phyloP scores from a whole-genome alignment of 2,888 invertebrate species.

The Hedya salicella region DNA sequence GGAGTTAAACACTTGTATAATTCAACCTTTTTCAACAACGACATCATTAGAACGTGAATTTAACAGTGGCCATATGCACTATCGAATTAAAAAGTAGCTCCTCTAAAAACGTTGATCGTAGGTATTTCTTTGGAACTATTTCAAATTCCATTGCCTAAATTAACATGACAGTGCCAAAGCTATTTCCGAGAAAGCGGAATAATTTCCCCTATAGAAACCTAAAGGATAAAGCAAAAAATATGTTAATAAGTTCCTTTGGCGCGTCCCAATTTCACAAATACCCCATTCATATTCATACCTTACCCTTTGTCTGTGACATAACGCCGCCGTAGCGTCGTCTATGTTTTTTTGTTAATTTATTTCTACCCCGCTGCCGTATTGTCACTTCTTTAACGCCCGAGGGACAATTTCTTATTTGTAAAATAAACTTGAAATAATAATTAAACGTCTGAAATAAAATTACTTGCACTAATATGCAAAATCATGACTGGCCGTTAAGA shows the following conservation, averaged over 20 bases:
- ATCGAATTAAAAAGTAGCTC: too few species aligned
- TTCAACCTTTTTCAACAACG: too few species aligned
- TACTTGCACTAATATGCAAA: too few species aligned
- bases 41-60: too few species aligned
- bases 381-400: slow-evolving; percentile 14
- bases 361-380: slow-evolving; percentile 47
- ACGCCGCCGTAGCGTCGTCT: slow-evolving; percentile 44
- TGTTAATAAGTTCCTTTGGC: slow-evolving; percentile 53
- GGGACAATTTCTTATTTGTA: slow-evolving; percentile 29
- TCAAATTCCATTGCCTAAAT: slow-evolving; percentile 12
- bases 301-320: slow-evolving; percentile 68
- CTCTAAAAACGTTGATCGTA: too few species aligned
- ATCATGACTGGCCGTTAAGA: too few species aligned
- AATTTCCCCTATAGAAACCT: slow-evolving; percentile 51
- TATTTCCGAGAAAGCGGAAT: slow-evolving; percentile 47
- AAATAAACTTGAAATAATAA: not conserved
- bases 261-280: slow-evolving; percentile 75
- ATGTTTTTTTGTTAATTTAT: slow-evolving; percentile 69
- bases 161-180: slow-evolving; percentile 44
- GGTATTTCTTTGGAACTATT: not conserved
- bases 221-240: slow-evolving; percentile 45
- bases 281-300: slow-evolving; percentile 81
- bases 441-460: too few species aligned
- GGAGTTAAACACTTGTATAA: too few species aligned
- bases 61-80: too few species aligned